Base-by-base conservation (phyloP, 37 sponge, comb jelly and placozoan species). In the Lycopodina hypogea region DNA sequence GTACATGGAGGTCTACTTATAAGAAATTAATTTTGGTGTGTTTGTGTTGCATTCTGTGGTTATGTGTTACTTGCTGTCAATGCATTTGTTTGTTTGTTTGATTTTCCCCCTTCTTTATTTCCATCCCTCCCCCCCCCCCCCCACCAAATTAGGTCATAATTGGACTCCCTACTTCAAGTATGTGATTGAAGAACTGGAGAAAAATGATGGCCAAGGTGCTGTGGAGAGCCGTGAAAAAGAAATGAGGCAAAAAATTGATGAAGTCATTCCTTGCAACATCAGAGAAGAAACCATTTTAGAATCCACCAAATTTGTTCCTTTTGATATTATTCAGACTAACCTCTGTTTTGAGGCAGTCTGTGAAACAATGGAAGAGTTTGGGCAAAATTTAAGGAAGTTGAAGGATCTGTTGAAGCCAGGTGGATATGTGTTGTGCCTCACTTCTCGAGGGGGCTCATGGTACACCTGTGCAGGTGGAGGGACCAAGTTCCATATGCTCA, bases 311-410 rank as follows among this genome's bases (percentile, higher is more conserved):
- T 55, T 55, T 18, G 42, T 14, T 6, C 18, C 30, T 19, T 73
- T 73, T 30, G 76, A 76, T 38, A 41, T 76, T 22, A 19, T 76
- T 14, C 76, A 76, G 14, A 76, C 62, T 21, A 76, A 76, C 37
- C 42, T 76, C 2, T 76, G 76, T 24, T 42, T 76, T 6, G 76
- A 76, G 36, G 34, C 39, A 21, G 76, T 36, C 17, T 76, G 76
- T 41, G 76, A 76, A 2, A 19, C 59, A 1, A 22, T n/a, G 4
- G 76, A 58, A 39, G 42, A 58, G n/a, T 76, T 76, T 35, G 23
- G 2, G 40, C 1, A 41, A 1, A n/a, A n/a, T 17, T 2, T 76
- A 0, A 35, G 33, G 35, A 76, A 76, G 0, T 23, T 76, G 41
- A 17, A 39, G 34, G 23, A 76, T 8, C 61, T 60, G 56, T 58